phyloP scores from a whole-genome alignment of 2,797 vertebrate genomes.

The Microcaecilia unicolor region DNA sequence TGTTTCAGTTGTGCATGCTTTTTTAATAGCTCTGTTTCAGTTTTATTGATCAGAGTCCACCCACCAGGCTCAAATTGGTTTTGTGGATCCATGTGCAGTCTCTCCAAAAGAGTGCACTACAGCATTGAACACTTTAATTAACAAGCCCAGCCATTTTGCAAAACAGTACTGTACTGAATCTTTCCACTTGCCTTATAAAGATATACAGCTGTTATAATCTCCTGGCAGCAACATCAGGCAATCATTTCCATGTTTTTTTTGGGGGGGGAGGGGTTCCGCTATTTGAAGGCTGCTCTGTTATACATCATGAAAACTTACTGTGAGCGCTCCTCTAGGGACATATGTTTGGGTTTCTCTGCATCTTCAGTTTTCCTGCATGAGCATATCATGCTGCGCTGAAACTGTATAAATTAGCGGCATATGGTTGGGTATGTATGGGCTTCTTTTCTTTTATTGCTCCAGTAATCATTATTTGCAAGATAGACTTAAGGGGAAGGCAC shows the following conservation, averaged over 20 bases:
- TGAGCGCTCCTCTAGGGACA: too few species aligned
- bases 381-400: too few species aligned
- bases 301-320: too few species aligned
- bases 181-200: slow-evolving; percentile 21
- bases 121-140: neutral
- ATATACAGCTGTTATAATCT: slow-evolving; percentile 24
- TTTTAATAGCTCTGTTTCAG: slow-evolving; percentile 5
- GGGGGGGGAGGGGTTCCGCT: too few species aligned
- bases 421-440: too few species aligned
- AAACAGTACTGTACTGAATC: slow-evolving; percentile 16
- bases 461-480: too few species aligned
- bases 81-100: neutral
- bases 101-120: neutral
- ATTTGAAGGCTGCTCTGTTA: slow-evolving; percentile 17
- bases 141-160: slow-evolving; percentile 26
- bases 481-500: too few species aligned
- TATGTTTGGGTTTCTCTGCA: too few species aligned
- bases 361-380: too few species aligned
- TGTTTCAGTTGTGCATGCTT: slow-evolving; percentile 14
- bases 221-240: slow-evolving; percentile 21
- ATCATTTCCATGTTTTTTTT: slow-evolving; percentile 25
- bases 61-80: slow-evolving; percentile 14
- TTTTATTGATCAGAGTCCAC: slow-evolving; percentile 12
- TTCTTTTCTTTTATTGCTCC: too few species aligned
- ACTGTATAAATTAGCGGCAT: too few species aligned